phyloP scores from a whole-genome alignment of 2,113 vertebrate species.

The Cairina moschata region DNA sequence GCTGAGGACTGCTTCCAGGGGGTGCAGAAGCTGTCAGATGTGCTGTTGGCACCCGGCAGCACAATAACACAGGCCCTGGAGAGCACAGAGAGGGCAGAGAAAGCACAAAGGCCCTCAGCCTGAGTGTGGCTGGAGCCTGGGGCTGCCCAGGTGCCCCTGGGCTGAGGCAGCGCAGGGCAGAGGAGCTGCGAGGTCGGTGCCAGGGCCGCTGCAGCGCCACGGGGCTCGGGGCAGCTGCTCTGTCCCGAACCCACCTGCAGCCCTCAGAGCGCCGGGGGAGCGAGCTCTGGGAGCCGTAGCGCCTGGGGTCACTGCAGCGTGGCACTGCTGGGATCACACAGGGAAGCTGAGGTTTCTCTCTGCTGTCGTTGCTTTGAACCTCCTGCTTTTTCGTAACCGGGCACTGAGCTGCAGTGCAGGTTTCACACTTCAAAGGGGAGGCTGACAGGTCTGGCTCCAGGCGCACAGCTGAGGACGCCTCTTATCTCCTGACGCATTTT shows the following conservation, averaged over 20 bases:
- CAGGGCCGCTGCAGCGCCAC: rapidly evolving
- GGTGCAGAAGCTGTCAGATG: not conserved
- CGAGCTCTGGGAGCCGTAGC: not conserved
- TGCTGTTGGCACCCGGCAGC: not conserved
- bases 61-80: not conserved
- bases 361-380: constrained; percentile 64
- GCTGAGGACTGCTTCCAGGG: not conserved
- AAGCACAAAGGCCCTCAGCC: not conserved
- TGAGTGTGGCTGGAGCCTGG: not conserved
- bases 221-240: not conserved
- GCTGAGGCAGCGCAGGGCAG: not conserved
- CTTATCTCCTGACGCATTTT: constrained; percentile 38
- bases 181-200: not conserved
- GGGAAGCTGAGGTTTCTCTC: not conserved
- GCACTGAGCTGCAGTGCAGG: constrained; percentile 34
- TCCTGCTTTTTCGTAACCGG: not conserved
- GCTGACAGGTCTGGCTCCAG: constrained; percentile 33
- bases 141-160: not conserved
- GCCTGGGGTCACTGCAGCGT: not conserved
- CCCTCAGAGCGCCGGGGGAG: not conserved
- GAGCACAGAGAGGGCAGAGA: not conserved
- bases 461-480: not conserved
- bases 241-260: not conserved
- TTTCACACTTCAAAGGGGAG: constrained; percentile 62
- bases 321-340: not conserved